Conservation (phyloP, 2,113 vertebrate genomes). For the Heterocephalus glaber region DNA sequence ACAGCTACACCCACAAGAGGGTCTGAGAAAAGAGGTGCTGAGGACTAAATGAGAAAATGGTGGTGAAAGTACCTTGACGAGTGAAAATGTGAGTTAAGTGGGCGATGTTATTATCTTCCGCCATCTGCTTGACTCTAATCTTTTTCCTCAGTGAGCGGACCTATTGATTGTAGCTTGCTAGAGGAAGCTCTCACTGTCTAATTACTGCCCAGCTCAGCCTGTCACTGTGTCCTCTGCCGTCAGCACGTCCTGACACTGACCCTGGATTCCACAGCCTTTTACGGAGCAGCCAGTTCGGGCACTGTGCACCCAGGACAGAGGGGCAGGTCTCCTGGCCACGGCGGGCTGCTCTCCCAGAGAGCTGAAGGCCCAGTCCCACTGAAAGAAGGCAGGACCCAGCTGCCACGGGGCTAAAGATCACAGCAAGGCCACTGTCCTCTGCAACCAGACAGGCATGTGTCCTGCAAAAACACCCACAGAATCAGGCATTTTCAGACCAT, state of each 20-base stretch:
- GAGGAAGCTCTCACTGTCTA: constrained; percentile 79
- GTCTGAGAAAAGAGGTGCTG: neutral
- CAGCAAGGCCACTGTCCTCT: neutral
- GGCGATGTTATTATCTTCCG: constrained; percentile 65
- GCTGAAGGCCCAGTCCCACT: neutral
- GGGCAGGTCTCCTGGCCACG: neutral
- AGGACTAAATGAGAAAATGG: constrained; percentile 17
- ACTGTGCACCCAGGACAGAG: neutral
- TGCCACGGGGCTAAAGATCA: neutral
- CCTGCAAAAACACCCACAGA: accelerated
- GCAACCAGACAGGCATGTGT: neutral
- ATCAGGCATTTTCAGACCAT: neutral
- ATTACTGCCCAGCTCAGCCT: constrained; percentile 76
- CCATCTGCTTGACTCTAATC: constrained; percentile 72
- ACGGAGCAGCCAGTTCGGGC: neutral
- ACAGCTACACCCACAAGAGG: neutral
- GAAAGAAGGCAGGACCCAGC: neutral
- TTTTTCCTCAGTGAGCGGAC: constrained; percentile 60
- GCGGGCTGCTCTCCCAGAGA: neutral
- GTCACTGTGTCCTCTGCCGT: constrained; percentile 75
- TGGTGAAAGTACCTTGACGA: constrained; percentile 43
- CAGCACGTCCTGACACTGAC: constrained; percentile 74
- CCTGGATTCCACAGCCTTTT: constrained; percentile 54
- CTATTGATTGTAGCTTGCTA: constrained; percentile 77
- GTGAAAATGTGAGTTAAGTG: constrained; percentile 71